Base-by-base conservation (phyloP, 2,797 vertebrate species). In the Buceros bicornis region DNA sequence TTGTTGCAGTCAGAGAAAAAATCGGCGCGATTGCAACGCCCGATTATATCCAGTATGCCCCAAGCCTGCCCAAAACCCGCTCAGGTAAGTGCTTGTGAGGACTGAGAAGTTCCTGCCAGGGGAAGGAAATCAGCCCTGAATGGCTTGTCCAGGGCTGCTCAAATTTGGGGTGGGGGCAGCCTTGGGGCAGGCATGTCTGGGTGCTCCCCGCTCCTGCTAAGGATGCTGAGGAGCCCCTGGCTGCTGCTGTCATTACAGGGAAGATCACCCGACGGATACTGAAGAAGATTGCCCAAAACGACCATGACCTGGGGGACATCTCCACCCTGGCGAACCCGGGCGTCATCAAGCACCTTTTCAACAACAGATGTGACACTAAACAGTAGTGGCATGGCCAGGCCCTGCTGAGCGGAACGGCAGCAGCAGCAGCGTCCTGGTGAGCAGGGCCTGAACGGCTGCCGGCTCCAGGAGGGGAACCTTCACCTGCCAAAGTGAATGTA, bases 21-120 rank as follows among this genome's bases (percentile, higher is more conserved):
- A 99, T 99, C 0, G 99, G 99, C 12, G 99, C 99, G 43, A 99
- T 99, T 60, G 99, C 99, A n/a, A 99, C 99, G 0, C 99, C 99
- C 5, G 99, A 99, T 98, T 99, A 98, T 97, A 99, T 99, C 96
- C 99, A 99, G 98, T 98, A 99, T 3, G 99, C 99, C 25, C 99
- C 99, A 2, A 98, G 98, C 45, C 98, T 99, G 85, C 99, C 99
- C 89, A 99, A 99, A 98, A 99, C 99, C 56, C 98, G 99, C 97
- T 99, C 99, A 97, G 99, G 99, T 99, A 98, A 93, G 96, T n/a
- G 31, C 80, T 53, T 51, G 82, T 65, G 12, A n/a, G 62, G 10
- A 14, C 18, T 4, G 40, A 45, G n/a, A 16, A 12, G 8, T 10
- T 86, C 43, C 65, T 77, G 72, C 40, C 45, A 10, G 22, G 10